Evolutionary conservation across 2,113 vertebrate genomes (phyloP), one percentile per base, ranked within the genome.

Genomic region (Corythornis madagascariensis): DNA sequence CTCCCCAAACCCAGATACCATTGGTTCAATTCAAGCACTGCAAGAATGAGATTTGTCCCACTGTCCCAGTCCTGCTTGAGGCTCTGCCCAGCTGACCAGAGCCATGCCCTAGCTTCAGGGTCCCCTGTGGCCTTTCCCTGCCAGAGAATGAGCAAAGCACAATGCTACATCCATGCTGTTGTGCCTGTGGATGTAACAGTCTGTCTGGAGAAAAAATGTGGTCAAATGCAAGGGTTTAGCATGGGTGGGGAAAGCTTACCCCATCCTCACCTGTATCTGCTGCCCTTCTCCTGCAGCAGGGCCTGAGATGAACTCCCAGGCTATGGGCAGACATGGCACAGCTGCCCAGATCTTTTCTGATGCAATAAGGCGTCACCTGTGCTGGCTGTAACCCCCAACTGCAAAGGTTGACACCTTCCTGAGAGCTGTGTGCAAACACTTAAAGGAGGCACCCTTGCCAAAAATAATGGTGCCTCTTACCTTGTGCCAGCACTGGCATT

Each of bases 121-220:
- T 17, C 13, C 26, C 5, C 5, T 3, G 0, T 22, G 72, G 24
- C 90, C 76, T 98, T 77, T 98, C 97, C 20, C 97, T 97, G 64
- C 84, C 97, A 15, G 98, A 98, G 85, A 92, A 95, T 2, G 50
- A 96, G 10, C 67, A 76, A 38, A 64, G 91, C 29, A 96, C 75
- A 0, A 96, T 95, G 82, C 97, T 98, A 38, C 98, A 97, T 71
- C 97, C 98, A n/a, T 91, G 97, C 91, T 97, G 98, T 90, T 55
- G 76, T 15, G 98, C 98, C 91, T 98, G 98, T 66, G 95, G 98
- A 33, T 96, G 95, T 5, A 98, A 98, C 12, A 95, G 4, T 59
- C 97, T 65, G 98, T 98, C 96, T 98, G 63, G 97, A 98, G 90
- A 98, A 16, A 98, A 9, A 83, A 98, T 3, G 97, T 98, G 86